These are phyloP conservation scores for Melanostoma scalare DNA, from an alignment of 2,888 invertebrate species.

Conservation along the genomic window DNA sequence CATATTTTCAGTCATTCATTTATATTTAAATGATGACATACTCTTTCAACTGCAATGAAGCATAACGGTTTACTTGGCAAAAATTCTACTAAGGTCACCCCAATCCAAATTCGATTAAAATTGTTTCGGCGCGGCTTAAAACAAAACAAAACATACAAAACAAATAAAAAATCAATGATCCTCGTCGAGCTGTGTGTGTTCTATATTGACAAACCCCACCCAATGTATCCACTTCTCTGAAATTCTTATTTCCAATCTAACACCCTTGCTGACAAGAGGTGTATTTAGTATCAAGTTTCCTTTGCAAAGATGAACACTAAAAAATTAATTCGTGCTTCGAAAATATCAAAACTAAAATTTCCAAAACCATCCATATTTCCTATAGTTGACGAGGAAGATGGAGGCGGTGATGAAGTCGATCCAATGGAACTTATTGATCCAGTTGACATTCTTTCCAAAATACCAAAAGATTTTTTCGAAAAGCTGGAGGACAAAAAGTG, in stretches of 20 bases:
- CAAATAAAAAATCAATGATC: conserved; percentile 64
- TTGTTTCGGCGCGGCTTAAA: background rate
- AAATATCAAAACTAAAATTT: conserved; percentile 28
- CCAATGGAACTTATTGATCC: conserved; percentile 95
- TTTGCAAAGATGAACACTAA: conserved; percentile 53
- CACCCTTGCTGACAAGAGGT: conserved; percentile 36
- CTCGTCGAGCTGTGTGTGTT: conserved; percentile 35
- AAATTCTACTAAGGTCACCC: conserved; percentile 45
- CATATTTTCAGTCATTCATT: background rate
- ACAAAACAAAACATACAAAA: background rate
- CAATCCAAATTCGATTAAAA: conserved; percentile 23
- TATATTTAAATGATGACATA: conserved; percentile 56
- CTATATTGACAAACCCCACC: conserved; percentile 29
- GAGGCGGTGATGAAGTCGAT: conserved; percentile 87
- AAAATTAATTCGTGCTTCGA: conserved; percentile 41
- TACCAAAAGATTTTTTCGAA: conserved; percentile 98
- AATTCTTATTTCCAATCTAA: conserved; percentile 37
- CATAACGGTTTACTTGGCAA: conserved; percentile 46
- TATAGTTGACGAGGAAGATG: conserved; percentile 81
- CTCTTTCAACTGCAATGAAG: conserved; percentile 39
- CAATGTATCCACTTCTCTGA: conserved; percentile 21
- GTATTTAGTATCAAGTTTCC: conserved; percentile 46
- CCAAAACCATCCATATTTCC: conserved; percentile 42
- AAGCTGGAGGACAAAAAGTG: conserved; percentile 97
- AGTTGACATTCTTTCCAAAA: conserved; percentile 94